phyloP scores from a whole-genome alignment of 30 jellyfish, hydroid and myxozoan species.

The Clytia hemisphaerica region DNA sequence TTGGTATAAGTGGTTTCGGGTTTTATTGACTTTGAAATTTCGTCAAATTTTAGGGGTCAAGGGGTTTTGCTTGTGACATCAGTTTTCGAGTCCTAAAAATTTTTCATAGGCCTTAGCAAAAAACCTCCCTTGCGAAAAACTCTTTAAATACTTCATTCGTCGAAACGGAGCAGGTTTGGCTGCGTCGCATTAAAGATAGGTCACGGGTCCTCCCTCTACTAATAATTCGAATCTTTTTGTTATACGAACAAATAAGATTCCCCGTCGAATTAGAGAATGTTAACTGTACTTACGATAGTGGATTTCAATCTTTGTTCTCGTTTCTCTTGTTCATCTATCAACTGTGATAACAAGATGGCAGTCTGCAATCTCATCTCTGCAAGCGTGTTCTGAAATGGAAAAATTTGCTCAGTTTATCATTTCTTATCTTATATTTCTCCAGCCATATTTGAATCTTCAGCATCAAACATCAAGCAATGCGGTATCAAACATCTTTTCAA shows the following conservation, averaged over 20 bases:
- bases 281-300: slow-evolving; percentile 34
- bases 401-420: not conserved
- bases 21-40: too few species aligned
- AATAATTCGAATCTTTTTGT: not conserved
- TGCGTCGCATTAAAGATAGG: not conserved
- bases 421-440: not conserved
- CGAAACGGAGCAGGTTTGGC: too few species aligned
- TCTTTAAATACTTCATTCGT: too few species aligned
- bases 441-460: not conserved
- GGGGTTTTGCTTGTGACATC: too few species aligned
- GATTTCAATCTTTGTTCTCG: slow-evolving; percentile 54
- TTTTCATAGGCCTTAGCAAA: too few species aligned
- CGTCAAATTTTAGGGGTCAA: too few species aligned
- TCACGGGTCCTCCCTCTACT: not conserved
- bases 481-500: not conserved
- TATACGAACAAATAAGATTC: not conserved
- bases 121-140: too few species aligned
- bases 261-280: not conserved
- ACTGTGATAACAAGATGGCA: slow-evolving; percentile 56
- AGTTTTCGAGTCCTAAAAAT: too few species aligned
- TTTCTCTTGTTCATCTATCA: slow-evolving; percentile 61
- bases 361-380: slow-evolving; percentile 82
- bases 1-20: too few species aligned
- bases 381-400: slow-evolving; percentile 41
- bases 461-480: not conserved